Evolutionary conservation across 2,888 invertebrate species (phyloP).

Genomic region (Cosmorhoe ocellata): DNA sequence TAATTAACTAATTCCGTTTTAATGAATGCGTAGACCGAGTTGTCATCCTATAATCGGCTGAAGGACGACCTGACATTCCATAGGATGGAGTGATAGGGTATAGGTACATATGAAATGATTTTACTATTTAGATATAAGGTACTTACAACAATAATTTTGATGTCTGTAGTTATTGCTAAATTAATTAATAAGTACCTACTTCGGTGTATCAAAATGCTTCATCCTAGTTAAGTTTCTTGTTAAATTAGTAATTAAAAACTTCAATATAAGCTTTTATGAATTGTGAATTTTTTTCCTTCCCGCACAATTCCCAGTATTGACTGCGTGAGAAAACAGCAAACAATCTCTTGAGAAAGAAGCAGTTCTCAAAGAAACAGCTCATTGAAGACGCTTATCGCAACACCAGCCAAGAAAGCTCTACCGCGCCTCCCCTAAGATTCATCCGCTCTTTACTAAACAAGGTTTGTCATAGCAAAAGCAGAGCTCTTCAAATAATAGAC

Average conservation of each 20-base stretch:
- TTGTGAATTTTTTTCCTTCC: constrained; percentile 29
- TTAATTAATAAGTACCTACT: not conserved
- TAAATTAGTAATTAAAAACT: constrained; percentile 17
- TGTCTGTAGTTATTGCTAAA: constrained; percentile 12
- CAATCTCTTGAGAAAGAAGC: constrained; percentile 61
- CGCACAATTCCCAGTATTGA: constrained; percentile 46
- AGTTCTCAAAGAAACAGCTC: constrained; percentile 68
- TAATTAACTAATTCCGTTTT: constrained; percentile 53
- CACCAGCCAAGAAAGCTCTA: constrained; percentile 50
- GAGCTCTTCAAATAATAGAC: constrained; percentile 49
- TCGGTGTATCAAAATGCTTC: not conserved
- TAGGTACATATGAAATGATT: not conserved
- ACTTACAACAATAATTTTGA: not conserved
- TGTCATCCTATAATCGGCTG: constrained; percentile 67
- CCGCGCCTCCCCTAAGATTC: constrained; percentile 40
- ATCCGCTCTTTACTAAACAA: not conserved
- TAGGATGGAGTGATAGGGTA: constrained; percentile 3
- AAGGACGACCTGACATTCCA: constrained; percentile 62
- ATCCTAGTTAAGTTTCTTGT: not conserved
- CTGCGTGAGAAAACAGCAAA: constrained; percentile 68
- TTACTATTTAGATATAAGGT: not conserved
- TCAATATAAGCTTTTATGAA: constrained; percentile 11
- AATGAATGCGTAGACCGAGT: constrained; percentile 63
- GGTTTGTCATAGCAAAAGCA: constrained; percentile 21
- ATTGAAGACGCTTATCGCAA: constrained; percentile 62